Evolutionary conservation across 2,888 invertebrate species (phyloP).

Genomic region (Plusia festucae): DNA sequence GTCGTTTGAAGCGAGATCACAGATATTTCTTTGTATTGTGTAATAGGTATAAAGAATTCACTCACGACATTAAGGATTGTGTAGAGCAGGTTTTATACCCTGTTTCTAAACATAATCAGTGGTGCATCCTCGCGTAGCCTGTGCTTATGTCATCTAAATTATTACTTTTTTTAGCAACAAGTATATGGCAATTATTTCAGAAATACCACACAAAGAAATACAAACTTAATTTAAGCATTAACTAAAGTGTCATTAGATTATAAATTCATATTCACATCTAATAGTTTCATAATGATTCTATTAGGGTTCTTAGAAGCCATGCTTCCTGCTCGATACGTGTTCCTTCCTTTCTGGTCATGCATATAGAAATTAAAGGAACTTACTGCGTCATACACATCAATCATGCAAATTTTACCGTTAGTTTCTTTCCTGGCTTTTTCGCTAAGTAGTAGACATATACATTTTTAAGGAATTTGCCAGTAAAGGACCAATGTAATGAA

Average conservation of each 20-base stretch:
- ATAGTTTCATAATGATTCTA: background rate
- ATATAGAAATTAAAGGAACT: slow-evolving; percentile 6
- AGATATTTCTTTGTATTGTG: slow-evolving; percentile 10
- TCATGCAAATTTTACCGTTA: background rate
- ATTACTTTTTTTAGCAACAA: background rate
- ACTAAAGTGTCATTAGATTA: background rate
- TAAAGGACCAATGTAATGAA: no score
- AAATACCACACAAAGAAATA: no score
- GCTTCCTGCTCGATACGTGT: slow-evolving; percentile 43
- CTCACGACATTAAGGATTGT: slow-evolving; percentile 1
- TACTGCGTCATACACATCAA: background rate
- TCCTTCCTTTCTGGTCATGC: slow-evolving; percentile 29
- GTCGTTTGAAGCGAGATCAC: slow-evolving; percentile 10
- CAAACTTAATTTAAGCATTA: background rate
- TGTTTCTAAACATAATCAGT: background rate
- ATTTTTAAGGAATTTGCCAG: no score
- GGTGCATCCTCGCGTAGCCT: no score
- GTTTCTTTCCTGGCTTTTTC: background rate
- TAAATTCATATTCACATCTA: background rate
- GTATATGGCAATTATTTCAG: background rate
- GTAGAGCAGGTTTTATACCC: background rate
- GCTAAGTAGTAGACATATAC: no score
- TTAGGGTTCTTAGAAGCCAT: slow-evolving; percentile 21
- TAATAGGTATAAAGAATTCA: background rate
- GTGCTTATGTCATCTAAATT: background rate